phyloP scores from a whole-genome alignment of 2,113 vertebrate genomes.

The Festucalex cinctus region DNA sequence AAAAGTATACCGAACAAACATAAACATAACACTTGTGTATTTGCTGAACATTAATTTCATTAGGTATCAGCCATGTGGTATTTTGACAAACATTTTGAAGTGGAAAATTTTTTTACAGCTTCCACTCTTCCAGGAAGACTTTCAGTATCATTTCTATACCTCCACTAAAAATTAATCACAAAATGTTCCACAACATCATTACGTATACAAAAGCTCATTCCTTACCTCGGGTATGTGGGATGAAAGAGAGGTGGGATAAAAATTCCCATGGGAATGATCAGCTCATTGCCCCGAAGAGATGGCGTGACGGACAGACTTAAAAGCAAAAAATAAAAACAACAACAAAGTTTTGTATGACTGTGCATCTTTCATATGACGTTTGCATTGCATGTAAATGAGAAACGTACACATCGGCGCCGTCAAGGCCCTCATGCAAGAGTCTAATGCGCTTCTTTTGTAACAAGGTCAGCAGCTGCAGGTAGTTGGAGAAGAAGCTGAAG shows the following conservation, averaged over 20 bases:
- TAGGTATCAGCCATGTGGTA: too few relatives aligned
- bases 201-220: neutral
- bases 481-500: conserved; percentile 72
- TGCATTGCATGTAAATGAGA: neutral
- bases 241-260: conserved; percentile 73
- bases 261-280: conserved; percentile 73
- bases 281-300: conserved; percentile 46
- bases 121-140: too few relatives aligned
- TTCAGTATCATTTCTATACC: neutral
- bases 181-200: neutral
- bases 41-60: too few relatives aligned
- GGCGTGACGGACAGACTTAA: conserved; percentile 64
- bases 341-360: neutral
- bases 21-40: too few relatives aligned
- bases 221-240: conserved; percentile 71
- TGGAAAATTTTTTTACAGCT: too few relatives aligned
- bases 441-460: conserved; percentile 54
- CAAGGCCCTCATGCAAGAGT: conserved; percentile 42
- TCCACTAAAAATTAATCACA: neutral
- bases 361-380: neutral
- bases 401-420: conserved; percentile 56
- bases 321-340: neutral
- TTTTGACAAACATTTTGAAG: too few relatives aligned
- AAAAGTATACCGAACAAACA: too few relatives aligned
- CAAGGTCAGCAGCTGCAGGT: conserved; percentile 66